phyloP scores from a whole-genome alignment of 2,888 invertebrate genomes.

The Acleris holmiana region DNA sequence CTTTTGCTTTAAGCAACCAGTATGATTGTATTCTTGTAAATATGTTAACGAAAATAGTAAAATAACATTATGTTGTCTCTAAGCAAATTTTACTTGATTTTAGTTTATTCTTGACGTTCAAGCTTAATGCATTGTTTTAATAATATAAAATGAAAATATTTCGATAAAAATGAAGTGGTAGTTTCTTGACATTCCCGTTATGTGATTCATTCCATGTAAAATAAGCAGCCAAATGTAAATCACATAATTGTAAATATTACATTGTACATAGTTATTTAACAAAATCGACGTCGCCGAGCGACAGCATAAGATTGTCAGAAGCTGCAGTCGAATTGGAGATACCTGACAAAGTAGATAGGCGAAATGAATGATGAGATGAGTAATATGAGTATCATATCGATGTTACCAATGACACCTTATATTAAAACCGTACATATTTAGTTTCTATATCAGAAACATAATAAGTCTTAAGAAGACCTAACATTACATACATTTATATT shows the following conservation, averaged over 20 bases:
- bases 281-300: conserved; percentile 76
- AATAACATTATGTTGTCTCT: conserved; percentile 64
- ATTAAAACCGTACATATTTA: conserved; percentile 46
- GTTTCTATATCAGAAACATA: conserved; percentile 42
- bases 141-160: conserved; percentile 50
- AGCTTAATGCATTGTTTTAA: conserved; percentile 70
- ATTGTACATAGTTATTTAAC: conserved; percentile 75
- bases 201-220: conserved; percentile 78
- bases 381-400: conserved; percentile 37
- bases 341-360: conserved; percentile 58
- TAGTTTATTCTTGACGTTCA: conserved; percentile 57
- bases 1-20: conserved; percentile 63
- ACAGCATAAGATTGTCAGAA: conserved; percentile 57
- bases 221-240: conserved; percentile 69
- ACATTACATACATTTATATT: too few relatives aligned
- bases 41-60: conserved; percentile 56
- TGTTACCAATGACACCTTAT: conserved; percentile 68
- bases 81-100: conserved; percentile 61
- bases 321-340: conserved; percentile 51
- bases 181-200: conserved; percentile 78
- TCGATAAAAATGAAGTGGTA: conserved; percentile 65
- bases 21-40: conserved; percentile 61
- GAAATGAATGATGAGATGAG: conserved; percentile 12
- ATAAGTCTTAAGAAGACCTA: neutral
- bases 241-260: conserved; percentile 76